Conservation (phyloP, 2,888 invertebrate genomes). For the Volucella inanis region DNA sequence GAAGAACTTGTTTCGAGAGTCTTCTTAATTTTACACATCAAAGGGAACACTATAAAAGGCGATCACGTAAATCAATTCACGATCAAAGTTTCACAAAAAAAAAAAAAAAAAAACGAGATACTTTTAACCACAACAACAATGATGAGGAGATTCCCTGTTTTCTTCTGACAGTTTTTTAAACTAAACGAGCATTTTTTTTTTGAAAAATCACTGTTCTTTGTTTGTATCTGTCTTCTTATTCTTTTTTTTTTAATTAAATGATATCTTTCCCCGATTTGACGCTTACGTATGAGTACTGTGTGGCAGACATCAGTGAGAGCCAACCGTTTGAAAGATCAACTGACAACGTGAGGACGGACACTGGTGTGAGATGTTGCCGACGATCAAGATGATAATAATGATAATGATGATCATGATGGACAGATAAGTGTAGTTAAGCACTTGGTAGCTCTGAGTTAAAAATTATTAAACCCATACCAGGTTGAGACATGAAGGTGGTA, state of each 20-base stretch:
- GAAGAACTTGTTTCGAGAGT: conserved; percentile 47
- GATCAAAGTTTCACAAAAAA: conserved; percentile 31
- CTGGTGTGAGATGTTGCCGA: conserved; percentile 62
- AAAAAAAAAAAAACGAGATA: conserved; percentile 4
- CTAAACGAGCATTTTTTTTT: conserved; percentile 22
- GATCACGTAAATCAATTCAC: conserved; percentile 66
- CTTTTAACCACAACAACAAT: neutral
- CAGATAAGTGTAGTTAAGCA: conserved; percentile 58
- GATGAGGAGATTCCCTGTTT: conserved; percentile 34
- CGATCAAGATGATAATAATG: conserved; percentile 27
- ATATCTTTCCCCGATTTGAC: conserved; percentile 51
- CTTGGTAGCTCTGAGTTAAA: conserved; percentile 52
- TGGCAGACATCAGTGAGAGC: conserved; percentile 48
- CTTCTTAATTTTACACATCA: conserved; percentile 32
- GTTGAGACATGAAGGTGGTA: conserved; percentile 15
- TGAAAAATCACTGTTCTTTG: neutral
- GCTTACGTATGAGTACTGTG: conserved; percentile 19
- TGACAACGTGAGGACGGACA: conserved; percentile 71
- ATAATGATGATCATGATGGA: conserved; percentile 62
- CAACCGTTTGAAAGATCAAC: conserved; percentile 33
- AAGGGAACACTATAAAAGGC: conserved; percentile 58
- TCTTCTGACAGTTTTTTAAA: conserved; percentile 63
- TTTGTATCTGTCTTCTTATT: no score
- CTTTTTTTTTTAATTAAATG: conserved; percentile 57
- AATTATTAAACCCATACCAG: conserved; percentile 58